Evolutionary conservation across 2,797 vertebrate genomes (phyloP), one percentile per base, ranked within the genome.

Genomic region (Triplophysa bombifrons): DNA sequence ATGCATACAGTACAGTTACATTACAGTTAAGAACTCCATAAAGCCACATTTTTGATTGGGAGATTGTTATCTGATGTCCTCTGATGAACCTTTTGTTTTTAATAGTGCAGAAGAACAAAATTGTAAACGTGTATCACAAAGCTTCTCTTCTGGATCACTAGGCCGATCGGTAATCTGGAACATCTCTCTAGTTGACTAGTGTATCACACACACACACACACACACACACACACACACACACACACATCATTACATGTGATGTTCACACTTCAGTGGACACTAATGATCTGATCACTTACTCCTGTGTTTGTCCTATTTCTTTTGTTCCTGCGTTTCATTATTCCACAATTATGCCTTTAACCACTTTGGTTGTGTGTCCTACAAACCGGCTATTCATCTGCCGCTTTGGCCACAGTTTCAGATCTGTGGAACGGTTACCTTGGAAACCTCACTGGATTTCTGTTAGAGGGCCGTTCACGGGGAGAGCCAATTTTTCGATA

Each of bases 391-490:
- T 41, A 41, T 60, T 79, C 41, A 79, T 83, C 73, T 84, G 27
- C 74, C 1, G 72, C 83, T 68, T 82, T 46, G 75, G 71, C 61
- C 65, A 64, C 50, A 70, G 61, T 38, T 17, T 8, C 46, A 74
- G 80, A 85, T 74, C 82, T 38, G 53, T 67, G 79, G 81, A 82
- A 74, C 63, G 77, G 85, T 88, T 86, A 74, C 87, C 85, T 80
- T 85, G 87, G 87, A 88, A 88, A 86, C 87, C 75, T 67, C 79
- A 83, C 69, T 78, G 87, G 83, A 84, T 82, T 86, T 81, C 83
- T 82, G 75, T 78, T 85, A 78, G 58, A 51, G 60, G 67, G 68
- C 79, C 27, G 76, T 80, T 83, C 79, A 73, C 68, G 50, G 72
- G 67, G 73, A 72, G 61, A 84, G 80, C 56, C 82, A 83, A 80